Evolutionary conservation across 2,888 invertebrate genomes (phyloP), one percentile per base, ranked within the genome.

Genomic region (Aproaerema taeniolella): DNA sequence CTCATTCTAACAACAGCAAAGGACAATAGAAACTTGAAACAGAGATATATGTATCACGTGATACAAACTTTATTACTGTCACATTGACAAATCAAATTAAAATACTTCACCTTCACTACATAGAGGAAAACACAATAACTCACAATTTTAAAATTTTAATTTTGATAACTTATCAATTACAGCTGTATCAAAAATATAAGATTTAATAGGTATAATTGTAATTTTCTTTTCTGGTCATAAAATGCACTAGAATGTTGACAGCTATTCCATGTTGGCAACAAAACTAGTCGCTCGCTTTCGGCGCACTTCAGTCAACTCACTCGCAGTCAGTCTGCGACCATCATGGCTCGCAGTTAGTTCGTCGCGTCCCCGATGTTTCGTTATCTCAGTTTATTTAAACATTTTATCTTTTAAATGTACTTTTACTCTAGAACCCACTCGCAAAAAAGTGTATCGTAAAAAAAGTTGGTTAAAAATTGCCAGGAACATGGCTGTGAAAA

Each of bases 401-500:
- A 35, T 28, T 35, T 15, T 10, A 35, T 28, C n/a, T 28, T 35
- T 34, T 41, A 61, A 50, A 53, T 51, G 52, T 46, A 53, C 49
- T 60, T 58, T 58, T 39, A 57, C 47, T 53, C 51, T 50, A 52
- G 54, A 47, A 41, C 45, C 51, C 41, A 49, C 45, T 52, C 14
- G 12, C 15, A 16, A 13, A 16, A 35, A 28, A 47, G 36, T 39
- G 47, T 50, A 49, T 13, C 3, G 15, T 13, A 35, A 25, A 8
- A 26, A 26, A 26, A 26, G 10, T 25, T 46, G 45, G 4, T 47
- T 47, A 50, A 53, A 50, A 47, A 49, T 49, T 50, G 15, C 14
- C 51, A 59, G 60, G 63, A 74, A 69, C 63, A 86, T 85, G 85
- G 77, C 78, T 77, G 83, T 83, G 81, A 76, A 73, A 73, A 69